Percentiles rank a stretch among this genome's conserved stretches.
Evolutionary conservation across 2,888 invertebrate species (phyloP).

Genomic region (Melangyna quadrimaculata): DNA sequence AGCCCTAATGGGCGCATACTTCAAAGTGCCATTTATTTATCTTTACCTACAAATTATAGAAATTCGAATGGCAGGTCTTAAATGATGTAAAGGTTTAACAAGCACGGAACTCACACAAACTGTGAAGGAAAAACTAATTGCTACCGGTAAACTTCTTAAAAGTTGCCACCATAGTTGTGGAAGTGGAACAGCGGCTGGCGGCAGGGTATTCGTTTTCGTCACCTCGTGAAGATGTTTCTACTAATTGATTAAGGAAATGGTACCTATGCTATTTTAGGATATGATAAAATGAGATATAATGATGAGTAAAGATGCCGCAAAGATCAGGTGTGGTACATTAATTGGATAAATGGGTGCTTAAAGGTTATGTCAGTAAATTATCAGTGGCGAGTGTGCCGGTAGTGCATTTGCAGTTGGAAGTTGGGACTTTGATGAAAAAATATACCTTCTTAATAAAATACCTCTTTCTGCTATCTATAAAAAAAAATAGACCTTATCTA

Average conservation of each 20-base stretch:
- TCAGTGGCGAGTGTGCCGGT: no score
- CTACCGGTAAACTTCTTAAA: slow-evolving; percentile 48
- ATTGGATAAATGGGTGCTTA: background rate
- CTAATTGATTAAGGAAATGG: slow-evolving; percentile 50
- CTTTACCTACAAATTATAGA: background rate
- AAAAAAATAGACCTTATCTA: background rate
- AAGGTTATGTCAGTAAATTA: background rate
- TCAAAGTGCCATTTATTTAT: slow-evolving; percentile 15
- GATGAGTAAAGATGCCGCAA: slow-evolving; percentile 32
- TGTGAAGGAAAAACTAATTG: slow-evolving; percentile 45
- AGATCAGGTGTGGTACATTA: background rate
- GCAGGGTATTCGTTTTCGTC: slow-evolving; percentile 5
- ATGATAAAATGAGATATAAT: slow-evolving; percentile 37
- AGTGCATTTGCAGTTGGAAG: no score
- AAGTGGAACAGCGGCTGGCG: background rate
- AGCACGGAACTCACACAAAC: slow-evolving; percentile 32
- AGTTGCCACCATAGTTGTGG: slow-evolving; percentile 39
- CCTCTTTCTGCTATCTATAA: no score
- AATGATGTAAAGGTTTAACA: slow-evolving; percentile 9
- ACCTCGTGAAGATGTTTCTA: slow-evolving; percentile 31
- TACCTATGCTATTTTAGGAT: background rate
- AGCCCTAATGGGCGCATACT: background rate
- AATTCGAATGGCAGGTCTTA: slow-evolving; percentile 15
- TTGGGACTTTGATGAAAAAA: background rate
- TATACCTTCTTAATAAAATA: no score